Conservation (phyloP, 2,888 invertebrate genomes). For the Odontocerum albicorne region DNA sequence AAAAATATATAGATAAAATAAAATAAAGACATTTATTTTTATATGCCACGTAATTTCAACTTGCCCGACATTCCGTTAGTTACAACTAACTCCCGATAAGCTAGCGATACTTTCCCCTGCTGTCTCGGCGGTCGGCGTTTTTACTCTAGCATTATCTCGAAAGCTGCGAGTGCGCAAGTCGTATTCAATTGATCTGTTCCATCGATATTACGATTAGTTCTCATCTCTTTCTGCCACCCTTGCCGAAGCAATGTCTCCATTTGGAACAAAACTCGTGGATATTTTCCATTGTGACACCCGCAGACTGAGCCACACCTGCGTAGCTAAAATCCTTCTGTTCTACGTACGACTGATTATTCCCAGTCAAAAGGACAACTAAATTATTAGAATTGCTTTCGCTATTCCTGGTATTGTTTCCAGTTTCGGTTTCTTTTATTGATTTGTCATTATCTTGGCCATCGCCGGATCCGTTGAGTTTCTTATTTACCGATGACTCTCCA, state of each 20-base stretch:
- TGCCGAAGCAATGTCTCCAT: constrained; percentile 73
- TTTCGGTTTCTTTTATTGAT: constrained; percentile 37
- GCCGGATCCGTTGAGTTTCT: constrained; percentile 14
- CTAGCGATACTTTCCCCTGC: not conserved
- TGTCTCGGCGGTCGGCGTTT: not conserved
- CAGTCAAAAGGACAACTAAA: constrained; percentile 79
- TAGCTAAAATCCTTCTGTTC: constrained; percentile 71
- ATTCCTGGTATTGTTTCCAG: constrained; percentile 1
- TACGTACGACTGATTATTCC: constrained; percentile 50
- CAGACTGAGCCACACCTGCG: constrained; percentile 75
- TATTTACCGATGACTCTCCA: constrained; percentile 6
- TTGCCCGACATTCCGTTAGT: too few species aligned
- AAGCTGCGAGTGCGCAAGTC: too few species aligned
- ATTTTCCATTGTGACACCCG: constrained; percentile 80
- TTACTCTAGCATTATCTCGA: not conserved
- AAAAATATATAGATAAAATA: too few species aligned
- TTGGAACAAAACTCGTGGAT: constrained; percentile 82
- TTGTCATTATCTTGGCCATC: constrained; percentile 39
- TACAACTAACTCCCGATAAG: constrained; percentile 4
- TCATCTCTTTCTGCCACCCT: constrained; percentile 56
- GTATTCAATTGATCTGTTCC: constrained; percentile 4
- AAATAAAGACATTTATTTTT: too few species aligned
- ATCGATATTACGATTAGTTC: not conserved
- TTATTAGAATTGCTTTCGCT: constrained; percentile 37
- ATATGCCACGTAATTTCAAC: too few species aligned